phyloP scores from a whole-genome alignment of 2,888 invertebrate genomes.

The Drosophila austrosaltans region DNA sequence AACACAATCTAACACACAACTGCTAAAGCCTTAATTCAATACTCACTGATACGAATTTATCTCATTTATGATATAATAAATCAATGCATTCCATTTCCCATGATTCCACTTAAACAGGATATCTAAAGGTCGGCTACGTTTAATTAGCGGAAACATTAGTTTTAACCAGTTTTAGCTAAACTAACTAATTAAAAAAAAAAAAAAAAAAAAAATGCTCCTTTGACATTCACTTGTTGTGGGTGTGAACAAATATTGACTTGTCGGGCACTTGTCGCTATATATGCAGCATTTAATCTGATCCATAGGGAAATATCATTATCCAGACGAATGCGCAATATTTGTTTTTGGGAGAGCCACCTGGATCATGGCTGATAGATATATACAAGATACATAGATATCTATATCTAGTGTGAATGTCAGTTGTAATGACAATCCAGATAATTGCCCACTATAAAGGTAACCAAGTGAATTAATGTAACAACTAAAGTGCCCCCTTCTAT shows the following conservation, averaged over 20 bases:
- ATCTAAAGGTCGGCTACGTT: not conserved
- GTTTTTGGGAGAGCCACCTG: not conserved
- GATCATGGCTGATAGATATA: too few species aligned
- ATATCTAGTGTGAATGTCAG: not conserved
- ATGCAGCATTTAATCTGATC: not conserved
- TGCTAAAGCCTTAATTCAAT: too few species aligned
- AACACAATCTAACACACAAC: too few species aligned
- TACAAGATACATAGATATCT: not conserved
- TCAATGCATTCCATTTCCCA: too few species aligned
- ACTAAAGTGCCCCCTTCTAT: not conserved
- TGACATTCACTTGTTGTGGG: conserved; percentile 34
- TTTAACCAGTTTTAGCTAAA: conserved; percentile 6
- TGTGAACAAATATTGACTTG: conserved; percentile 25
- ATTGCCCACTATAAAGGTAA: conserved; percentile 5
- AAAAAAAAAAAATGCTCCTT: conserved; percentile 2
- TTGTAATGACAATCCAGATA: not conserved
- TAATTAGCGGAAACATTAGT: not conserved
- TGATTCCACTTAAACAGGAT: not conserved
- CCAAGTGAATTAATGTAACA: conserved; percentile 7
- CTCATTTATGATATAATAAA: too few species aligned
- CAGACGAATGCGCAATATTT: conserved; percentile 6
- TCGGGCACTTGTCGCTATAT: not conserved
- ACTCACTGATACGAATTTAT: too few species aligned
- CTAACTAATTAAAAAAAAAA: conserved; percentile 2
- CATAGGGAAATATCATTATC: conserved; percentile 1